Evolutionary conservation across 2,888 invertebrate genomes (phyloP).

Genomic region (Acronicta alni): DNA sequence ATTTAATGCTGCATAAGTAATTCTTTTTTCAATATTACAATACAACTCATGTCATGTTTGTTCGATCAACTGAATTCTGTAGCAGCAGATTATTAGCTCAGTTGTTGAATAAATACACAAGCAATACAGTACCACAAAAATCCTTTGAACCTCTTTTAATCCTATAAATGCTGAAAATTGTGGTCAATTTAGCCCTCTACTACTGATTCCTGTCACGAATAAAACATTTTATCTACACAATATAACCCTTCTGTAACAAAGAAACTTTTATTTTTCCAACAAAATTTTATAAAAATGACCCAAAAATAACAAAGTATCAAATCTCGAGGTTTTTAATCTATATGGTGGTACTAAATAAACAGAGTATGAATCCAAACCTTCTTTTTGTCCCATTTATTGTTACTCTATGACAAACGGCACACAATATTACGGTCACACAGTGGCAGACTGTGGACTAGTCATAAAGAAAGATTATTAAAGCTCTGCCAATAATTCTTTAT

Average conservation of each 20-base stretch:
- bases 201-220: background rate
- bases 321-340: conserved; percentile 43
- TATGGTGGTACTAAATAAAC: conserved; percentile 42
- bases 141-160: too few species aligned
- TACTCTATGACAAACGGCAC: conserved; percentile 45
- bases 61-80: too few species aligned
- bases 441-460: conserved; percentile 28
- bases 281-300: conserved; percentile 25
- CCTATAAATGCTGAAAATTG: too few species aligned
- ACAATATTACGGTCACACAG: conserved; percentile 12
- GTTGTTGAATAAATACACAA: too few species aligned
- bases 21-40: too few species aligned
- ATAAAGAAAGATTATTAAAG: conserved; percentile 1
- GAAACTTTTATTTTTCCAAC: conserved; percentile 15
- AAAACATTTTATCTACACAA: background rate
- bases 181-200: too few species aligned
- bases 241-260: conserved; percentile 7
- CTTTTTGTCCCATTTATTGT: conserved; percentile 49
- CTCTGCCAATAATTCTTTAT: too few species aligned
- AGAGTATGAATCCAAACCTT: conserved; percentile 43
- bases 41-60: too few species aligned
- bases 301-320: conserved; percentile 34
- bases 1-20: too few species aligned
- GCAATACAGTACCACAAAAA: too few species aligned
- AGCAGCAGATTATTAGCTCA: too few species aligned